Base-by-base conservation (phyloP, 2,888 invertebrate genomes). In the Drosophila vallismaia region DNA sequence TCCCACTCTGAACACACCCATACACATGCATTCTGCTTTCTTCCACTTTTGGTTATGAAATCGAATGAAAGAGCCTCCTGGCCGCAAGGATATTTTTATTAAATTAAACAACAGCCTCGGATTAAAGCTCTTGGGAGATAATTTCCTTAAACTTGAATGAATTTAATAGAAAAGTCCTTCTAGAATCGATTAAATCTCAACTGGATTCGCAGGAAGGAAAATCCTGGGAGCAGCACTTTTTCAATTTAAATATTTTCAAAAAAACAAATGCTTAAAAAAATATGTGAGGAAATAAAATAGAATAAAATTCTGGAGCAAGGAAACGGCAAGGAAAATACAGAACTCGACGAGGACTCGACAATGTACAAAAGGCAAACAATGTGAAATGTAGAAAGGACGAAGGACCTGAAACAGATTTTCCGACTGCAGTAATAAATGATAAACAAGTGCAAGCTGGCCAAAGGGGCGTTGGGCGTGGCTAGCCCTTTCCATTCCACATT, bases 391-490 rank as follows among this genome's bases (percentile, higher is more conserved):
- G 56, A 57, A 36, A 51, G 55, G 24, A 49, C 52, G 62, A n/a
- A 51, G 58, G 14, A 51, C 50, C 59, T 49, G 70, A 64, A 71
- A 64, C 56, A 57, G 77, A 64, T 79, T 81, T 81, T 71, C 76
- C 76, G 71, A 72, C 82, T 82, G 80, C 79, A 79, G 80, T 77
- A 82, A 81, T 81, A 81, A 82, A 81, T 85, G 80, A 85, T 81
- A 81, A 85, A 82, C 86, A 85, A 82, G 83, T 85, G 79, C 83
- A 76, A 74, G 80, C 83, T 76, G 86, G 83, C 77, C 64, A 72
- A 67, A 71, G 55, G 49, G 54, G 49, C 45, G 38, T 36, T 60
- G 46, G 33, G 45, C 36, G 4, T 38, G 42, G 40, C 48, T 19
- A 19, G 19, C 19, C 19, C 19, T 28, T 28, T 28, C 33, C 8